phyloP scores from a whole-genome alignment of 2,113 vertebrate genomes.

The Anarrhichthys ocellatus region DNA sequence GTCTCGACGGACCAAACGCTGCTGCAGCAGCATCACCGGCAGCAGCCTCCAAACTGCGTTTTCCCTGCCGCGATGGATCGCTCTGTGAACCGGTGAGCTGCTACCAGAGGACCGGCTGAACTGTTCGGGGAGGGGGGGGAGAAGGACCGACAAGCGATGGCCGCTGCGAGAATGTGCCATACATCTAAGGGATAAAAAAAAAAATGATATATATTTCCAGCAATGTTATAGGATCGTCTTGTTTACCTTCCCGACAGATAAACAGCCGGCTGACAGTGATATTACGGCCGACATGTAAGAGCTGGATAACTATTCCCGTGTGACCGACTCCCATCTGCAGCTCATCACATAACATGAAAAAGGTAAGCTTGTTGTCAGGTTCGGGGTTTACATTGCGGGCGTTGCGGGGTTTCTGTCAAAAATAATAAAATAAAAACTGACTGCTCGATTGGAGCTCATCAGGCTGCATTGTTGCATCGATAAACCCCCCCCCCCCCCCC shows the following conservation, averaged over 20 bases:
- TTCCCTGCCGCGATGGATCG: constrained; percentile 70
- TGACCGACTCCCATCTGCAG: constrained; percentile 71
- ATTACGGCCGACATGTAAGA: constrained; percentile 70
- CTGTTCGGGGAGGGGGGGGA: not conserved
- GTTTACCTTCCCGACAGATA: constrained; percentile 67
- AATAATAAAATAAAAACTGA: constrained; percentile 5
- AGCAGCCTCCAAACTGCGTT: constrained; percentile 76
- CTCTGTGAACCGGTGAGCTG: constrained; percentile 61
- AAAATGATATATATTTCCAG: not conserved
- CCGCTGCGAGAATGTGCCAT: constrained; percentile 32
- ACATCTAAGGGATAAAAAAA: constrained; percentile 32
- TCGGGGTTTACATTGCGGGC: constrained; percentile 49
- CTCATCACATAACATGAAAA: constrained; percentile 48
- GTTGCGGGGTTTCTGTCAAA: constrained; percentile 55
- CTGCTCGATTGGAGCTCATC: constrained; percentile 50
- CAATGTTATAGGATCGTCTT: constrained; percentile 51
- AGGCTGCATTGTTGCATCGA: constrained; percentile 68
- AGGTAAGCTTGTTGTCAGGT: constrained; percentile 71
- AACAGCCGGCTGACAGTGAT: constrained; percentile 61
- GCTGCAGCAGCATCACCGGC: constrained; percentile 77
- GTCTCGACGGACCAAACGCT: constrained; percentile 76
- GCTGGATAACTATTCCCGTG: constrained; percentile 75
- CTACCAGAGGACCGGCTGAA: constrained; percentile 39
- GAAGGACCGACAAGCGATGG: constrained; percentile 47
- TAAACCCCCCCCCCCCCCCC: not conserved